Base-by-base conservation (phyloP, 2,113 vertebrate genomes). In the Loxodonta africana region DNA sequence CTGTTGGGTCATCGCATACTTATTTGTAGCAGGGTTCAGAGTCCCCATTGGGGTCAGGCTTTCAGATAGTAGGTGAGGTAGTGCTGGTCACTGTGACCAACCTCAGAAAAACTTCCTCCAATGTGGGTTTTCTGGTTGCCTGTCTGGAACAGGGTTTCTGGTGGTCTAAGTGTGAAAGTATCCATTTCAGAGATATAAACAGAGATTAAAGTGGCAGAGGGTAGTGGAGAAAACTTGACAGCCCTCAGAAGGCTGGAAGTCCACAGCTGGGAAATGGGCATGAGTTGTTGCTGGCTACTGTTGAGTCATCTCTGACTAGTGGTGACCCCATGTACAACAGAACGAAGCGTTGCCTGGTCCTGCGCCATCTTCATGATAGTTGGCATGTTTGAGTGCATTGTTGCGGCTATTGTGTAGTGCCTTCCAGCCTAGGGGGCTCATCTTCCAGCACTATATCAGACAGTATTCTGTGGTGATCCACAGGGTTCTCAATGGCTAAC, bases 1-100 rank as follows among this genome's bases (percentile, higher is more conserved):
- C 41, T 62, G 33, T 20, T 81, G 46, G 73, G 53, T 78, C 33
- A 0, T 53, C 1, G 1, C 4, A 8, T 12, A 63, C 57, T 41
- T 48, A 17, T 57, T 18, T 63, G 30, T 51, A 69, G 30, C 15
- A 53, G 44, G 25, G 8, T 3, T 18, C 17, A 77, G 37, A 48
- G 23, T 57, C 28, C 78, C 46, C 17, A 3, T 8, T 6, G 6
- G 69, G 62, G 8, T 46, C 60, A 37, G 78, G 15, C 44, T 83
- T 57, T 48, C 71, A 14, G 6, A 33, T 9, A 11, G 33, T 3
- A 48, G 11, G 0, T 28, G n/a, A 67, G 65, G 51, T 30, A 18
- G 15, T 8, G 23, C 28, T 15, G 33, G 30, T 18, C 9, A 1
- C 7, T 0, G 11, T 0, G 2, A 10, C 0, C n/a, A 7, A 60